Percentiles rank a stretch among this genome's conserved stretches.
Conservation (phyloP, 2,113 vertebrate species). For the Willisornis vidua region DNA sequence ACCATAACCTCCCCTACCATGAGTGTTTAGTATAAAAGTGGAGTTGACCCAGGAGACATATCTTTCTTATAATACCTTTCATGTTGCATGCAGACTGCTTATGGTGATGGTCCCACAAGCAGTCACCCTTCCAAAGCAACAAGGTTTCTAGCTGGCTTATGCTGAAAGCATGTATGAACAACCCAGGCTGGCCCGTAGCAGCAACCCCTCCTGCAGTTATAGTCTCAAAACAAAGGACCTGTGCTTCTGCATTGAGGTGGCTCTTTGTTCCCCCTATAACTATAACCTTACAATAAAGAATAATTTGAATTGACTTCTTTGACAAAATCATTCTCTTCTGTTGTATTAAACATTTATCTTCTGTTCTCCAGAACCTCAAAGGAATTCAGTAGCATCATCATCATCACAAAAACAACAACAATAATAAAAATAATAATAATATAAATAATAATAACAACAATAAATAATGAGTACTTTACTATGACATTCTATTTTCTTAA, state of each 20-base stretch:
- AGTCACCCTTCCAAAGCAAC: not conserved
- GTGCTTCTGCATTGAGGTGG: not conserved
- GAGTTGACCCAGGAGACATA: not conserved
- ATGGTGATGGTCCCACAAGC: rapidly evolving
- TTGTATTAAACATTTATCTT: not conserved
- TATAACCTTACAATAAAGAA: not conserved
- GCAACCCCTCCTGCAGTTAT: not conserved
- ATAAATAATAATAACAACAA: not conserved
- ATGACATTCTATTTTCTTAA: not conserved
- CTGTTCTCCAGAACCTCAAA: not conserved
- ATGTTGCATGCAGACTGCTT: not conserved
- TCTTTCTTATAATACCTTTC: not conserved
- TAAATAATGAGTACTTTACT: not conserved
- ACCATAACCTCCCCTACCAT: rapidly evolving
- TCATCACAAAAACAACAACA: too few relatives aligned
- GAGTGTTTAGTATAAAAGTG: not conserved
- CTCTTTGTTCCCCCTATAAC: not conserved
- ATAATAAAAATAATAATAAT: too few relatives aligned
- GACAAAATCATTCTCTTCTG: not conserved
- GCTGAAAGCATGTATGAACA: not conserved
- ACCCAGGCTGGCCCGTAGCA: too few relatives aligned
- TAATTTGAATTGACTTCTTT: not conserved
- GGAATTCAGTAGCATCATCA: not conserved
- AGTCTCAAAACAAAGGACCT: not conserved
- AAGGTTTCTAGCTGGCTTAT: not conserved